Conservation (phyloP, 2,797 vertebrate genomes). For the Aldrovandia affinis region DNA sequence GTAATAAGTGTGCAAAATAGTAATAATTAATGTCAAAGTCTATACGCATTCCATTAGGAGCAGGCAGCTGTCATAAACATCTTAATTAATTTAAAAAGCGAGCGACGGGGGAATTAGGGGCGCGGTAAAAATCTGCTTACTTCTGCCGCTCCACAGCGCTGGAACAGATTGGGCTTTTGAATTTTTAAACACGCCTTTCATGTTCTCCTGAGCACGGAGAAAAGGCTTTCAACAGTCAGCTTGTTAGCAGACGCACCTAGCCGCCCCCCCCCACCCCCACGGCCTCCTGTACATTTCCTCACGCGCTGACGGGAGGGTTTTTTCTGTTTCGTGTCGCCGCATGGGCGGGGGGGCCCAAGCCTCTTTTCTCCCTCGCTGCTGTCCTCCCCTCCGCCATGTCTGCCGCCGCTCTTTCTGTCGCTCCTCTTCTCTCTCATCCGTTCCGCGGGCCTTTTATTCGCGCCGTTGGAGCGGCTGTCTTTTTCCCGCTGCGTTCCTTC, state of each 20-base stretch:
- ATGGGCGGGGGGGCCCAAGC: slow-evolving; percentile 34
- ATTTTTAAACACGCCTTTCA: slow-evolving; percentile 95
- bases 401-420: background rate
- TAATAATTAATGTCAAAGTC: slow-evolving; percentile 88
- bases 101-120: slow-evolving; percentile 84
- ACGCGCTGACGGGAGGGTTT: slow-evolving; percentile 75
- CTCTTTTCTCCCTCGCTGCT: slow-evolving; percentile 52
- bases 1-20: slow-evolving; percentile 68
- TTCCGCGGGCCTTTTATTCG: background rate
- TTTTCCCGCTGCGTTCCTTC: background rate
- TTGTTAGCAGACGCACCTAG: slow-evolving; percentile 83
- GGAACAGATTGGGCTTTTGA: slow-evolving; percentile 88
- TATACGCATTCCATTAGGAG: slow-evolving; percentile 84
- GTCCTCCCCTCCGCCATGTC: background rate
- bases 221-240: slow-evolving; percentile 87
- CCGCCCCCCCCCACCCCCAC: slow-evolving; percentile 73
- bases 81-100: slow-evolving; percentile 93
- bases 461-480: slow-evolving; percentile 10
- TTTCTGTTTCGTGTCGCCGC: slow-evolving; percentile 45
- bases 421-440: background rate
- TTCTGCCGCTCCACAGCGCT: slow-evolving; percentile 85
- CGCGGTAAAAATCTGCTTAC: slow-evolving; percentile 82
- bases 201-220: slow-evolving; percentile 83
- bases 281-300: slow-evolving; percentile 70
- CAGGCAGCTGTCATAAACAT: slow-evolving; percentile 90